Conservation (phyloP, 2,113 vertebrate species). For the Oreochromis tanganicae region DNA sequence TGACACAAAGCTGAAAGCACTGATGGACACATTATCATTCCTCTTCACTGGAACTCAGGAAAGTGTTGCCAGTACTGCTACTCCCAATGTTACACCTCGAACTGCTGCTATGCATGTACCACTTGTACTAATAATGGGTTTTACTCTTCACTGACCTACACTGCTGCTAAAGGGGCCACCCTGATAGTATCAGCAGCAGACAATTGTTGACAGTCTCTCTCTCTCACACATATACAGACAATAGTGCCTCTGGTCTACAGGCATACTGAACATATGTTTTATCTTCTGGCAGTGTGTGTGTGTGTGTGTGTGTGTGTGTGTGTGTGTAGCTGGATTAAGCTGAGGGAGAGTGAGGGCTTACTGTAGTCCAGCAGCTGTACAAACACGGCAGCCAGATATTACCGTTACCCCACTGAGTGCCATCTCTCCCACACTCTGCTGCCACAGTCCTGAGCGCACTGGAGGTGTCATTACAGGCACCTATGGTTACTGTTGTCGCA, state of each 20-base stretch:
- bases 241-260: not conserved
- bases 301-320: not conserved
- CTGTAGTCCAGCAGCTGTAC: slow-evolving; percentile 68
- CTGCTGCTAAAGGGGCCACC: not conserved
- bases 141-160: not conserved
- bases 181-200: not conserved
- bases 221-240: not conserved
- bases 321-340: slow-evolving; percentile 18
- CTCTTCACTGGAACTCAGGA: not conserved
- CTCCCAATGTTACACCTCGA: not conserved
- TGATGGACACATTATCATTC: not conserved
- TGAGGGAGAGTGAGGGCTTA: slow-evolving; percentile 51
- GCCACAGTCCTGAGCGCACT: slow-evolving; percentile 12
- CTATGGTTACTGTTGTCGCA: slow-evolving; percentile 1
- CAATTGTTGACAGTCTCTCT: not conserved
- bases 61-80: not conserved
- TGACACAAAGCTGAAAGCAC: not conserved
- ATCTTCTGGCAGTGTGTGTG: not conserved
- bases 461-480: slow-evolving; percentile 21
- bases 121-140: not conserved
- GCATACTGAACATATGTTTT: not conserved
- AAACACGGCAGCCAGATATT: slow-evolving; percentile 67
- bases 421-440: slow-evolving; percentile 46
- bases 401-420: slow-evolving; percentile 49
- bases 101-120: not conserved